Percentiles rank a stretch among this genome's conserved stretches.
Evolutionary conservation across 2,113 vertebrate species (phyloP).

Genomic region (Macaca nemestrina): DNA sequence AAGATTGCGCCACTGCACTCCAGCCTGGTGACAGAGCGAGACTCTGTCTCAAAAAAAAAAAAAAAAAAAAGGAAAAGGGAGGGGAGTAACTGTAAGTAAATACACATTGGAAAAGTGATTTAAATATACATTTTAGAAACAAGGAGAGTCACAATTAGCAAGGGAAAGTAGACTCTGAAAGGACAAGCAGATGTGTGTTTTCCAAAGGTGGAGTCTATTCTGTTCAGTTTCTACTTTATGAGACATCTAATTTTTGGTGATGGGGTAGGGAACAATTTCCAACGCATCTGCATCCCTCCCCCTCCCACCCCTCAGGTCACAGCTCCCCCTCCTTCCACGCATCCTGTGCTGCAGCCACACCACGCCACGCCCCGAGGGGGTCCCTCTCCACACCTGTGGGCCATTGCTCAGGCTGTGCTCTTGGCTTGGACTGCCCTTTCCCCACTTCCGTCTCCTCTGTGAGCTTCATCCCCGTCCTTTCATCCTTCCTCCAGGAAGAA

Average conservation of each 20-base stretch:
- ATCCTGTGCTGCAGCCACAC: not conserved
- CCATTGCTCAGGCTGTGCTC: not conserved
- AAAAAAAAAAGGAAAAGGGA: not conserved
- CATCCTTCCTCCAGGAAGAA: not conserved
- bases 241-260: not conserved
- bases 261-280: not conserved
- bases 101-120: not conserved
- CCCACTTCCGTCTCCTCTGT: not conserved
- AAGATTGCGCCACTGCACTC: too few relatives aligned
- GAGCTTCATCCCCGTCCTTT: not conserved
- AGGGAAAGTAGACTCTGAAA: not conserved
- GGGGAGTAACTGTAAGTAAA: not conserved
- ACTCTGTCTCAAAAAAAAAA: too few relatives aligned
- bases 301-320: not conserved
- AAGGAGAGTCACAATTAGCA: not conserved
- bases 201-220: not conserved
- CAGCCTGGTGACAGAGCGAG: too few relatives aligned
- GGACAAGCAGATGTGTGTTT: not conserved
- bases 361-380: not conserved
- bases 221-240: not conserved
- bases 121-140: not conserved
- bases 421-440: not conserved
- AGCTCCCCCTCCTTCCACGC: not conserved
- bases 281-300: not conserved
- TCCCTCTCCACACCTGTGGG: not conserved